These are phyloP conservation scores for Myiagra hebetior DNA, from an alignment of 2,113 vertebrate genomes.

Conservation along the genomic window DNA sequence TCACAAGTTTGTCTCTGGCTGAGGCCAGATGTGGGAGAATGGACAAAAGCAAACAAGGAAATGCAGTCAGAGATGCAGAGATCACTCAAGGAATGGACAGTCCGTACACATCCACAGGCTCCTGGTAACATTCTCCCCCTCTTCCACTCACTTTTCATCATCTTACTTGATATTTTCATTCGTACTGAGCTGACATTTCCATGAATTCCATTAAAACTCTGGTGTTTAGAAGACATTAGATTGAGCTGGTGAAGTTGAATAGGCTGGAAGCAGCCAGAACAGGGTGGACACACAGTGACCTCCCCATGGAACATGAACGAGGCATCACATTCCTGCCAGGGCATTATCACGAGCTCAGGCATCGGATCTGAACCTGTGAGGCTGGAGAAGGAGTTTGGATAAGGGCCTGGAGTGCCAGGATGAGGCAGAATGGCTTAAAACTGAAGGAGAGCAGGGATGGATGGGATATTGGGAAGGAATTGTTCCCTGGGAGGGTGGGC, in stretches of 20 bases:
- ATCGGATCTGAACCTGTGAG: background rate
- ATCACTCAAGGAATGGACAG: background rate
- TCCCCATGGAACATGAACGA: background rate
- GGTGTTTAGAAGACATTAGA: background rate
- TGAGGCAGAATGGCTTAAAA: background rate
- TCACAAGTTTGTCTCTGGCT: background rate
- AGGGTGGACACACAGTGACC: background rate
- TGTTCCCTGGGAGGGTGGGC: background rate
- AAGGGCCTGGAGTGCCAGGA: background rate
- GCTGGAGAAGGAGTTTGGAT: background rate
- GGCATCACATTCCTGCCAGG: background rate
- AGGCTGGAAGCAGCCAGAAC: background rate
- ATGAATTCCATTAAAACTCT: background rate
- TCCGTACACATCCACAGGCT: accelerated
- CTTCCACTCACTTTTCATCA: background rate
- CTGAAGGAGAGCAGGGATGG: accelerated
- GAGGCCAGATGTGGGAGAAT: background rate
- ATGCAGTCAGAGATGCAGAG: background rate
- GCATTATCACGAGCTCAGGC: background rate
- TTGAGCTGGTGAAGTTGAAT: background rate
- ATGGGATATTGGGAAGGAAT: background rate
- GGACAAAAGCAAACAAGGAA: background rate
- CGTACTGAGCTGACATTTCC: background rate
- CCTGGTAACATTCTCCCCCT: no score
- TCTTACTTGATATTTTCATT: background rate